Conservation (phyloP, 2,888 invertebrate species). For the Lysandra bellargus region DNA sequence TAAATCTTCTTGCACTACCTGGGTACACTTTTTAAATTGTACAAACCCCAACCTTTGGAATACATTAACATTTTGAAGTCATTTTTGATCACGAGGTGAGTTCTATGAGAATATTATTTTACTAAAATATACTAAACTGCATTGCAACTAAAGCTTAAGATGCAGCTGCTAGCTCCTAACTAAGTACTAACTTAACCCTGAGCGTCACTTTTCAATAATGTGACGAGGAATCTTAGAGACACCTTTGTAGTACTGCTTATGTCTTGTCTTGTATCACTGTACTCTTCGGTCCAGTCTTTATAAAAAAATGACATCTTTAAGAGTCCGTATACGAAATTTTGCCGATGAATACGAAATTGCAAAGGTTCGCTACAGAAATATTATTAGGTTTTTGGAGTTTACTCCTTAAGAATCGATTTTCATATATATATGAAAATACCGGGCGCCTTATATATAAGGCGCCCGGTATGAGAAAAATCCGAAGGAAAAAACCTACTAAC, state of each 20-base stretch:
- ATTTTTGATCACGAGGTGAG: constrained; percentile 67
- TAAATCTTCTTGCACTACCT: constrained; percentile 84
- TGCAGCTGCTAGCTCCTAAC: constrained; percentile 22
- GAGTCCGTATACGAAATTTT: too few species aligned
- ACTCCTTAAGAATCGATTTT: too few species aligned
- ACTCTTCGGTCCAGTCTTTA: background rate
- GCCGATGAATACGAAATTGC: too few species aligned
- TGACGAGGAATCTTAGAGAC: constrained; percentile 15
- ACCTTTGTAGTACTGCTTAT: background rate
- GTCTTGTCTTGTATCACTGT: background rate
- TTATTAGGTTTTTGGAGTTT: too few species aligned
- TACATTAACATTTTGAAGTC: constrained; percentile 36
- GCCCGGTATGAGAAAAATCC: too few species aligned
- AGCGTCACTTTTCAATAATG: constrained; percentile 8
- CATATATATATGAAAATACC: too few species aligned
- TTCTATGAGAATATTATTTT: constrained; percentile 57
- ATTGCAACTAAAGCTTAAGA: constrained; percentile 36
- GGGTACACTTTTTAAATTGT: constrained; percentile 79
- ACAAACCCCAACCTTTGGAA: constrained; percentile 43
- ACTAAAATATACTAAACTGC: constrained; percentile 30
- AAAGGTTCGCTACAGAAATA: too few species aligned
- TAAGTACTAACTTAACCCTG: constrained; percentile 32
- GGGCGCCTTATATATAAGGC: too few species aligned
- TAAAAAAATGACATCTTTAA: background rate
- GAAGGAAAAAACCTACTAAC: too few species aligned